Base-by-base conservation (phyloP, 2,888 invertebrate genomes). In the Trichopoda pennipes region DNA sequence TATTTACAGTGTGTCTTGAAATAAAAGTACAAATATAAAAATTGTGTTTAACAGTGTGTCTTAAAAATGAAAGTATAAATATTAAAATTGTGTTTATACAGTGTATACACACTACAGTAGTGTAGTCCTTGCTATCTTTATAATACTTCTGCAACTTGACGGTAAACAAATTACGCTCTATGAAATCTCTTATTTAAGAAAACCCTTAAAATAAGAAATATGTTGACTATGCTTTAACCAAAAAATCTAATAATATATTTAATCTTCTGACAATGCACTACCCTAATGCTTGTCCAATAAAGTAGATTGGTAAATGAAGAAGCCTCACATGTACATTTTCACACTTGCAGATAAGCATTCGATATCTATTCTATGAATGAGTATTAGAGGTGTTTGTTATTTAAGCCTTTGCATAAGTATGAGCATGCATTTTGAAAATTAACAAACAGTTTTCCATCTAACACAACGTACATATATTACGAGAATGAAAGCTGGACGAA, bases 311-410 rank as follows among this genome's bases (percentile, higher is more conserved):
- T 21, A 35, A 49, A 75, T 60, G 16, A 21, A 66, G n/a, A 61
- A 17, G 16, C 16, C 35, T 61, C 44, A 44, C 69, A 53, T 17
- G 21, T 1, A 47, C n/a, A 35, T 2, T 1, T 16, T n/a, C 8
- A 19, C 19, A 21, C 44, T 9, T 12, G 21, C 17, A 35, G 3
- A 19, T 58, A 32, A 10, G 21, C 17, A 49, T 10, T n/a, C n/a
- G 60, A 64, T 66, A n/a, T 56, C 47, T 56, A 35, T 74, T 35
- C 55, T 23, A 66, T 73, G 44, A 35, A 42, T 53, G 35, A 35
- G 32, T 38, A 38, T 60, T 66, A 66, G 49, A 74, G 69, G 42
- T 80, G 49, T 70, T 60, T 70, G 74, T n/a, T 66, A n/a, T 21
- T 47, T 35, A 68, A 47, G 60, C 60, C 32, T 68, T 79, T 55